Percentiles rank a stretch among this genome's conserved stretches.
Evolutionary conservation across 1,140 invertebrate species (phyloP).

Genomic region (Brachionus manjavacas): DNA sequence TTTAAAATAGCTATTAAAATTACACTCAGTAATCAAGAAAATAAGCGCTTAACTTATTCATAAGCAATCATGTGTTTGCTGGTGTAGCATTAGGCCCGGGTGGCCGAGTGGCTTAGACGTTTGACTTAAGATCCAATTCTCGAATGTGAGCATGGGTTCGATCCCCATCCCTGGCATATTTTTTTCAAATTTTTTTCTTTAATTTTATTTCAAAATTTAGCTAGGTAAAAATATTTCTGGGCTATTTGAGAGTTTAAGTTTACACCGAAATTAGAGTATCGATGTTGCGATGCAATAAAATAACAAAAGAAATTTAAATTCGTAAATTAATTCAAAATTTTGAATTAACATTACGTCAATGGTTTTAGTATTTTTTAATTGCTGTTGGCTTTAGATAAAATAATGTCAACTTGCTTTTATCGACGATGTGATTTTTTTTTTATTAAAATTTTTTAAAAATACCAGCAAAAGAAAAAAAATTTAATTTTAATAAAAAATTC

Average conservation of each 20-base stretch:
- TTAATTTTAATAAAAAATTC: not conserved
- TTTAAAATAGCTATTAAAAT: not conserved
- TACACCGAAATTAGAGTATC: not conserved
- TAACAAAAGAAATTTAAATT: not conserved
- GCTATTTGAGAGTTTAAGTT: not conserved
- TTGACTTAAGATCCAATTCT: slow-evolving; percentile 38
- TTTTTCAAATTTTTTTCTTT: not conserved
- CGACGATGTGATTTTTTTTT: not conserved
- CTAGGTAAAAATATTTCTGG: not conserved
- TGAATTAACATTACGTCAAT: not conserved
- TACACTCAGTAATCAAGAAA: not conserved
- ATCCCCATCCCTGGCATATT: slow-evolving; percentile 31
- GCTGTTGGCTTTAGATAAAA: not conserved
- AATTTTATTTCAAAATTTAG: not conserved
- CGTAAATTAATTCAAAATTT: not conserved
- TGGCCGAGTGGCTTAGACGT: slow-evolving; percentile 34
- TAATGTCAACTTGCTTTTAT: not conserved
- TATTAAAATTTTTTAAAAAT: not conserved
- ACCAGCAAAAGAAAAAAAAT: not conserved
- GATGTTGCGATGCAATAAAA: not conserved
- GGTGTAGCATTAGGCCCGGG: not conserved
- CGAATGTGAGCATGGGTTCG: slow-evolving; percentile 38
- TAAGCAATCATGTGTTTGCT: not conserved
- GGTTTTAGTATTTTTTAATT: not conserved
- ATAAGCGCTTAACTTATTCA: not conserved